Evolutionary conservation across 1,140 invertebrate genomes (phyloP), one percentile per base, ranked within the genome.

Genomic region (Lutraria rhynchaena): DNA sequence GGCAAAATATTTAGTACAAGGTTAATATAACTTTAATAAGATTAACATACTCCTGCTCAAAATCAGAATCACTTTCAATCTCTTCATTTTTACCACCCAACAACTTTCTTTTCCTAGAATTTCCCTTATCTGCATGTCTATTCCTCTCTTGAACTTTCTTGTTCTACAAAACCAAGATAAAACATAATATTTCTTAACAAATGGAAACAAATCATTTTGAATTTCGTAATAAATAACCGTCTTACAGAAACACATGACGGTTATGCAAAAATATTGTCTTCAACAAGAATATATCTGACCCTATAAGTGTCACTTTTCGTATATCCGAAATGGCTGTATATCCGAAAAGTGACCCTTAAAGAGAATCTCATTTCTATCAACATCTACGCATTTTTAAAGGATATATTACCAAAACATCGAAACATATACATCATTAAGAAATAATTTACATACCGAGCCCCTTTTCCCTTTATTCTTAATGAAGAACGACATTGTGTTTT

Each of bases 21-120:
- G n/a, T n/a, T n/a, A n/a, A n/a, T n/a, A n/a, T n/a, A n/a, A n/a
- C n/a, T n/a, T n/a, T n/a, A n/a, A n/a, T n/a, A n/a, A n/a, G n/a
- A n/a, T n/a, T n/a, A n/a, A 17, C 22, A 24, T 37, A 69, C 65
- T 49, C 51, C 63, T 35, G 51, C 4, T 55, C 71, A 57, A 82
- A 61, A 60, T 85, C 84, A 19, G 84, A 85, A 51, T 85, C 84
- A 81, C 84, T 85, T n/a, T 83, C 81, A 63, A 85, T 77, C 81
- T 85, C 84, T 67, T 85, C 84, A 67, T 83, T 67, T 9, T 61
- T 27, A 31, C 73, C 60, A 44, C 63, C 22, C n/a, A 71, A 44
- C 37, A 55, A 81, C 58, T 73, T 81, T 44, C 60, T 82, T 27
- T 61, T 51, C 37, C 15, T 17, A 35, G 46, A 4, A 49, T 4